Base-by-base conservation (phyloP, 2,888 invertebrate genomes). In the Arctia plantaginis region DNA sequence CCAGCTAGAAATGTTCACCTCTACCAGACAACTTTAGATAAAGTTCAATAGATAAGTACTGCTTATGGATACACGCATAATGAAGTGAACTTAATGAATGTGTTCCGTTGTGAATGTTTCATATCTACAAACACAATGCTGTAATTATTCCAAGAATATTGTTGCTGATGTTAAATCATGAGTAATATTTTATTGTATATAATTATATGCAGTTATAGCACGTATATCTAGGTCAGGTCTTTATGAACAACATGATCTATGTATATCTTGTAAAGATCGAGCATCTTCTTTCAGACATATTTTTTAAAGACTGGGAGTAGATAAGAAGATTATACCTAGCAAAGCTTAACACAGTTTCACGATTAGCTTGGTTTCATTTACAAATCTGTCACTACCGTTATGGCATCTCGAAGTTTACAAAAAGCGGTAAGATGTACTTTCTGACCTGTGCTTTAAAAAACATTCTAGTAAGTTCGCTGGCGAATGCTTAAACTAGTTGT, bases 51-150 rank as follows among this genome's bases (percentile, higher is more conserved):
- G 59, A 62, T 62, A 62, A 62, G 62, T 62, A 15, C 55, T 55
- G 3, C n/a, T 30, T 30, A 30, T 18, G 27, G 30, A 62, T 59
- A 13, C 59, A 59, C 27, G 59, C 15, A 30, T 62, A 62, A 18
- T 18, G 3, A 62, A 62, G 15, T 62, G 7, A 30, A 30, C 30
- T 62, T 62, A 62, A 62, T 62, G 30, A 30, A 62, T 59, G 62
- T 62, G 62, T 62, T 62, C 59, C 62, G 62, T 30, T 62, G 30
- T 62, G 62, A 62, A 30, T 62, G 62, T 62, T 62, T 30, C 30
- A 15, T 62, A 62, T 62, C 30, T 62, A 30, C 23, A 10, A 62
- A 62, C 27, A 30, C 62, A 62, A 62, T 62, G 62, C 62, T 30
- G 18, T 62, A 62, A 62, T 30, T 62, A 62, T 62, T 62, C 18